Conservation (phyloP, 2,113 vertebrate genomes). For the Thamnaconus septentrionalis region DNA sequence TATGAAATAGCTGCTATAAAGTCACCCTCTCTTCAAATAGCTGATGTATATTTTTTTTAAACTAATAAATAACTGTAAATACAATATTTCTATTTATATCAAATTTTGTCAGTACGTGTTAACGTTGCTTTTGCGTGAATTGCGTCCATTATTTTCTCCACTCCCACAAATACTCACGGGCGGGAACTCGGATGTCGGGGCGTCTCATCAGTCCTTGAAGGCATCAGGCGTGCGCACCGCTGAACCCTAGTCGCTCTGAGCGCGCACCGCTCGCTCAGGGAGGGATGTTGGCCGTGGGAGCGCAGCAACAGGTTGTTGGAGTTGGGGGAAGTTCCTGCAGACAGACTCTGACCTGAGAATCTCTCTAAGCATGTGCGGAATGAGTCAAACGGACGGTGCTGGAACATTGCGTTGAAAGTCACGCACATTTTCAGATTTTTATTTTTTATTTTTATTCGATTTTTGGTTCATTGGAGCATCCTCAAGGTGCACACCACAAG, state of each 20-base stretch:
- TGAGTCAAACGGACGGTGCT: neutral
- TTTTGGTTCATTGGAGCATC: neutral
- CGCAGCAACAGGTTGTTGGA: conserved; percentile 30
- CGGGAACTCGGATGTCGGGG: neutral
- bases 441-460: no score
- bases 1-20: neutral
- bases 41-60: no score
- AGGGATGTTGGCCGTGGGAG: conserved; percentile 11
- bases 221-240: conserved; percentile 36
- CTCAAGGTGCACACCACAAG: neutral
- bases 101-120: no score
- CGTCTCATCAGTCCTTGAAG: conserved; percentile 44
- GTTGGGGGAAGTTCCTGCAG: neutral
- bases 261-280: neutral
- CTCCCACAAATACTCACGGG: no score
- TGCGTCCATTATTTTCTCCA: no score
- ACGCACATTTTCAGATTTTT: no score
- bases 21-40: no score
- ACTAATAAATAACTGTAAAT: no score
- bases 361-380: neutral
- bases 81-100: no score
- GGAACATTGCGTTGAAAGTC: no score
- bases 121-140: no score
- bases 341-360: neutral
- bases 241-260: neutral